These are phyloP conservation scores for Tachyglossus aculeatus DNA, from an alignment of 2,797 vertebrate genomes.

Conservation along the genomic window DNA sequence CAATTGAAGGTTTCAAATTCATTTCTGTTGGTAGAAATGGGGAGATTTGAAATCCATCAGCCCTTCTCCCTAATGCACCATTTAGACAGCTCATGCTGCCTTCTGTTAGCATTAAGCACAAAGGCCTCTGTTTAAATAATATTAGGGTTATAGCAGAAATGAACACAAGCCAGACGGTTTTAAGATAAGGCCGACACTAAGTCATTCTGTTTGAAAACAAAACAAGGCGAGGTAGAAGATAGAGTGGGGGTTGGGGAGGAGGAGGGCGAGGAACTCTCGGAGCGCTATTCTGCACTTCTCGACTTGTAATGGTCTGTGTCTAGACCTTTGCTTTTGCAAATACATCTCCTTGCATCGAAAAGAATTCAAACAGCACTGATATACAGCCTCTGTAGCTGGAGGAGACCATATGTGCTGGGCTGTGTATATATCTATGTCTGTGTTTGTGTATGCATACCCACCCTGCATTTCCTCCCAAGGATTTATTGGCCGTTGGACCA, in stretches of 20 bases:
- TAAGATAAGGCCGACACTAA: constrained; percentile 31
- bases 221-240: not conserved
- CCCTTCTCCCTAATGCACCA: constrained; percentile 31
- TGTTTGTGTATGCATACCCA: not conserved
- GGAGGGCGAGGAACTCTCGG: no score
- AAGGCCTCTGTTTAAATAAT: constrained; percentile 40
- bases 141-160: constrained; percentile 46
- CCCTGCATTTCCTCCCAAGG: not conserved
- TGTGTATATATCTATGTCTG: not conserved
- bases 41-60: constrained; percentile 55
- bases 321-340: no score
- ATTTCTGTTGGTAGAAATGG: constrained; percentile 50
- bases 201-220: constrained; percentile 39
- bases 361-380: not conserved
- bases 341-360: no score
- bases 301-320: no score
- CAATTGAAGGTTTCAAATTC: constrained; percentile 55
- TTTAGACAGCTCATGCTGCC: constrained; percentile 39
- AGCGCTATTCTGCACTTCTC: no score
- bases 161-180: constrained; percentile 28
- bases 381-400: not conserved
- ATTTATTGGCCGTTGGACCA: constrained; percentile 10
- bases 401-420: not conserved
- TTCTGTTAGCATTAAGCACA: constrained; percentile 45
- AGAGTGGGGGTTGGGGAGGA: not conserved